A percentile compares a stretch with the other conserved stretches of the same genome.
Evolutionary conservation across 1,140 invertebrate species (phyloP).

Genomic region (Bombus confusus): DNA sequence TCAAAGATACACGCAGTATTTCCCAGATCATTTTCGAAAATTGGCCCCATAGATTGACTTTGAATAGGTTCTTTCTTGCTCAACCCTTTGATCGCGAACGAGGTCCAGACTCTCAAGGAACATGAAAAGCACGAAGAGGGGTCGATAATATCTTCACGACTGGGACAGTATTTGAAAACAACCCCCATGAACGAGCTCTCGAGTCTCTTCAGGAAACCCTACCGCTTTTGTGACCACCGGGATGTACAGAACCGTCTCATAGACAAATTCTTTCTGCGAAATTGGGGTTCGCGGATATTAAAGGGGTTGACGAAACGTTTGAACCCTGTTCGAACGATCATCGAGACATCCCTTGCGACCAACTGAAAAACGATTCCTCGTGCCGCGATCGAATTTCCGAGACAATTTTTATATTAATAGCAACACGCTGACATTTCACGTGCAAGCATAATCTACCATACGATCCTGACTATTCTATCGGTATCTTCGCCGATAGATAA

Average conservation of each 20-base stretch:
- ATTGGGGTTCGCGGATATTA: constrained; percentile 53
- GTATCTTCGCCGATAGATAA: background rate
- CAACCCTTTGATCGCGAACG: constrained; percentile 45
- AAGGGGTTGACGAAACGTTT: constrained; percentile 23
- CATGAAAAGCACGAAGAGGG: constrained; percentile 56
- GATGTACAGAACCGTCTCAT: constrained; percentile 34
- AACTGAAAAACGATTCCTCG: constrained; percentile 28
- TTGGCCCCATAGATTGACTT: constrained; percentile 41
- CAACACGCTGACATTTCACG: too few relatives aligned
- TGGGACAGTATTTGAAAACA: constrained; percentile 65
- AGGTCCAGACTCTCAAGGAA: constrained; percentile 48
- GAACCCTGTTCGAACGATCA: constrained; percentile 11
- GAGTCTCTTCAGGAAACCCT: constrained; percentile 18
- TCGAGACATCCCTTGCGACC: background rate
- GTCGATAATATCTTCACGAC: constrained; percentile 49
- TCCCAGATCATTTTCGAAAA: constrained; percentile 43
- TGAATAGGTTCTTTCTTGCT: constrained; percentile 9
- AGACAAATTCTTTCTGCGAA: constrained; percentile 53
- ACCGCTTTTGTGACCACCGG: constrained; percentile 24
- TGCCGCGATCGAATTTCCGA: constrained; percentile 10
- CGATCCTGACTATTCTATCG: background rate
- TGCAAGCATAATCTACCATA: background rate
- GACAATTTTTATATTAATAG: constrained; percentile 23
- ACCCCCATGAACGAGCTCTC: constrained; percentile 43
- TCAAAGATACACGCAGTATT: background rate